Percentiles rank a stretch among this genome's conserved stretches.
phyloP scores from a whole-genome alignment of 2,797 vertebrate genomes.

The Euthynnus affinis region DNA sequence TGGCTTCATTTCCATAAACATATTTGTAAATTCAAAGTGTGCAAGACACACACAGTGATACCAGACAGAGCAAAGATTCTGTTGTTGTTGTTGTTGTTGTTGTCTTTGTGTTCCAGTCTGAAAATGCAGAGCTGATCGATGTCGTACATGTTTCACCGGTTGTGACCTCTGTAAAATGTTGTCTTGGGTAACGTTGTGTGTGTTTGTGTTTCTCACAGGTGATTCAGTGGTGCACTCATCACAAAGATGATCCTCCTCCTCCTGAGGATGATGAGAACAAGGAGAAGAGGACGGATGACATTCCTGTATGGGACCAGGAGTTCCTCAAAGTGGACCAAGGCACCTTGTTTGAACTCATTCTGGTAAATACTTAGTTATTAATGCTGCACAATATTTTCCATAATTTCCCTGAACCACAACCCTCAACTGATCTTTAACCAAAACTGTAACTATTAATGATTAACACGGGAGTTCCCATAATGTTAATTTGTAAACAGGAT shows the following conservation, averaged over 20 bases:
- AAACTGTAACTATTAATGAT: not conserved
- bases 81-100: not conserved
- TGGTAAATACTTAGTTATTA: slow-evolving; percentile 88
- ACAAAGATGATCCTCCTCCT: slow-evolving; percentile 99
- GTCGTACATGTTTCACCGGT: not conserved
- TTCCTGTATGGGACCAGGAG: slow-evolving; percentile 99
- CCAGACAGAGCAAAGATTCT: not conserved
- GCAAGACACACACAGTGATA: too few relatives aligned
- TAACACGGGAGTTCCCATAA: not conserved
- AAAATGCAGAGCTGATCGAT: not conserved
- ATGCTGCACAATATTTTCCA: not conserved
- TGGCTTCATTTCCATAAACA: not conserved
- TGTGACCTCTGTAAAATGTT: not conserved
- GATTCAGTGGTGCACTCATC: slow-evolving; percentile 99
- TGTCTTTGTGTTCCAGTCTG: not conserved
- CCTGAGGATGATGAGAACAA: slow-evolving; percentile 99
- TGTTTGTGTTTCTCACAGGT: slow-evolving; percentile 83
- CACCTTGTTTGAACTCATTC: slow-evolving; percentile 97
- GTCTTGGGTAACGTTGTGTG: not conserved
- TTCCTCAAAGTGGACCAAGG: slow-evolving; percentile 99
- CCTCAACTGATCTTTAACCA: not conserved
- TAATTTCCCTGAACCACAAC: not conserved
- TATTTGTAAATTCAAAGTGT: not conserved
- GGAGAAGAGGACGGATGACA: slow-evolving; percentile 98
- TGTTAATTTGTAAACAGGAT: not conserved